These are phyloP conservation scores for Rhagoletis pomonella DNA, from an alignment of 1,140 invertebrate genomes.

Conservation along the genomic window DNA sequence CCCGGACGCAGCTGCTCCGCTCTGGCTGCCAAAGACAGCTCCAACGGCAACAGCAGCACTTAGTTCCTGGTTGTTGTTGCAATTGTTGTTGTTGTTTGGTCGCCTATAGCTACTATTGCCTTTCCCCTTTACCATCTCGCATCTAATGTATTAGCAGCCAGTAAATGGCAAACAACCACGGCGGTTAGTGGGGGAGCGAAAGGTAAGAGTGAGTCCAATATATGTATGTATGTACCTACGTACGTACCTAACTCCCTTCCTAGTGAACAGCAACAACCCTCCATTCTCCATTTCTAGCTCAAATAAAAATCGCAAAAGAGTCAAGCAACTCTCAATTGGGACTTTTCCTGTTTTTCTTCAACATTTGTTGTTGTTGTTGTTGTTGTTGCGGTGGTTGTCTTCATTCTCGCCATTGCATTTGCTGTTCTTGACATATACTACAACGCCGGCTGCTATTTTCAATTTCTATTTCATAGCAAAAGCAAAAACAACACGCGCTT, in stretches of 20 bases:
- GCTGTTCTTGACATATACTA: constrained; percentile 23
- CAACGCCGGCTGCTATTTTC: constrained; percentile 52
- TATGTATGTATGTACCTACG: too few relatives aligned
- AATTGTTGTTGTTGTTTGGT: not conserved
- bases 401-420: not conserved
- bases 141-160: not conserved
- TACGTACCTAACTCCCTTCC: not conserved
- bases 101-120: not conserved
- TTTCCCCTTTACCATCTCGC: not conserved
- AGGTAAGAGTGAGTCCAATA: not conserved
- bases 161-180: not conserved
- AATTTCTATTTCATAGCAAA: constrained; percentile 46
- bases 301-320: constrained; percentile 33
- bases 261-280: not conserved
- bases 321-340: constrained; percentile 47
- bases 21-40: not conserved
- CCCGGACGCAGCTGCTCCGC: not conserved
- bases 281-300: not conserved
- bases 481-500: constrained; percentile 22
- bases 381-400: not conserved
- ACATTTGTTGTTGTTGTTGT: too few relatives aligned
- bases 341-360: constrained; percentile 46
- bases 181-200: not conserved
- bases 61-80: constrained; percentile 49
- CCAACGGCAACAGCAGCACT: not conserved